Evolutionary conservation across 2,113 vertebrate genomes (phyloP).

Genomic region (Eulacestoma nigropectus): DNA sequence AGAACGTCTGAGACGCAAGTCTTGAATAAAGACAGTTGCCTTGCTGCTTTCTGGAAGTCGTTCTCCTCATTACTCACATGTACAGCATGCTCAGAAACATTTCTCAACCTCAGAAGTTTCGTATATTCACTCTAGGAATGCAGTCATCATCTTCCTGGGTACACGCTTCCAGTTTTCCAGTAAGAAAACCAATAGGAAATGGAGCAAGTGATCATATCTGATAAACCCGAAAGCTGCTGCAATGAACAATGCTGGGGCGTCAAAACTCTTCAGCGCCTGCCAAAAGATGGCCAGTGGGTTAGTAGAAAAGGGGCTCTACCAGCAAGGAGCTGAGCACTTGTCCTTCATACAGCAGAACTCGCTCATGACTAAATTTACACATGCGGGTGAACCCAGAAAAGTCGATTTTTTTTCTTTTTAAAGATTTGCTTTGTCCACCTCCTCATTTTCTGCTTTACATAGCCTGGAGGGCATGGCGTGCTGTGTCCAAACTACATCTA

Average conservation of each 20-base stretch:
- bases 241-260: neutral
- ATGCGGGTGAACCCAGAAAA: neutral
- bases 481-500: neutral
- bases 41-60: neutral
- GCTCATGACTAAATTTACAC: neutral
- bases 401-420: neutral
- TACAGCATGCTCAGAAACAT: neutral
- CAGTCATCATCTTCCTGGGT: neutral
- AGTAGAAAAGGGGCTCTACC: neutral
- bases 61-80: neutral
- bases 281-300: neutral
- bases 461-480: neutral
- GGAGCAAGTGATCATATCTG: neutral
- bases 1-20: neutral
- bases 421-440: neutral
- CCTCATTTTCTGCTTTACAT: neutral
- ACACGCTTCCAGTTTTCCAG: neutral
- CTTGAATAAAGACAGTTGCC: neutral
- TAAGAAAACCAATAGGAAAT: constrained; percentile 27
- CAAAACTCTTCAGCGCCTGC: neutral
- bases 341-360: neutral
- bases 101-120: neutral
- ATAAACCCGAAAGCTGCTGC: neutral
- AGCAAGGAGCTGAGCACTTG: neutral
- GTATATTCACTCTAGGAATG: neutral